These are phyloP conservation scores for Caenorhabditis sp. DNA, from an alignment of 2,888 invertebrate species.

Conservation along the genomic window DNA sequence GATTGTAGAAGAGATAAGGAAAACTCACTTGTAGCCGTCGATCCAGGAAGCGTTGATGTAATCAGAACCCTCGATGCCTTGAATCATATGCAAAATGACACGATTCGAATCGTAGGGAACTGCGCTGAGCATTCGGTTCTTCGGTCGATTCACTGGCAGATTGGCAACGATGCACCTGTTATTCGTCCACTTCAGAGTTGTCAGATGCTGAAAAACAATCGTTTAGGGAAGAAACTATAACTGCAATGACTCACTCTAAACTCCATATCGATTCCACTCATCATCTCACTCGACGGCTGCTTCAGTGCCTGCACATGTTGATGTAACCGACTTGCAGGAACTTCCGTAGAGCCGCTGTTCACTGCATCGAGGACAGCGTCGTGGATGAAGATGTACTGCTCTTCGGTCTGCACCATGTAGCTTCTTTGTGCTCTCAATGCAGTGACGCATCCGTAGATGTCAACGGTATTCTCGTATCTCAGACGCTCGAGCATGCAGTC, in stretches of 20 bases:
- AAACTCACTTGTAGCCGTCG: constrained; percentile 87
- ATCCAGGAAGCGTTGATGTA: constrained; percentile 99
- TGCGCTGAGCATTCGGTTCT: constrained; percentile 98
- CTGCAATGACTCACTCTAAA: constrained; percentile 39
- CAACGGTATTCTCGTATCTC: constrained; percentile 97
- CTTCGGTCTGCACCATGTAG: constrained; percentile 93
- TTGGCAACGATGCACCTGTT: constrained; percentile 96
- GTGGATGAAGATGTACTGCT: constrained; percentile 97
- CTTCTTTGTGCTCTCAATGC: constrained; percentile 97
- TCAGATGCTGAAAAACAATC: constrained; percentile 88
- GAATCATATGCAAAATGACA: constrained; percentile 68
- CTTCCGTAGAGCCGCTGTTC: constrained; percentile 95
- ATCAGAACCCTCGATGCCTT: constrained; percentile 87
- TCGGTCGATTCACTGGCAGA: constrained; percentile 96
- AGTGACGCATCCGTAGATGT: constrained; percentile 99
- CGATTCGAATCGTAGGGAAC: constrained; percentile 95
- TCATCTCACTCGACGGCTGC: constrained; percentile 89
- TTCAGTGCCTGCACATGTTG: constrained; percentile 96
- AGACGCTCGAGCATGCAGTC: constrained; percentile 99
- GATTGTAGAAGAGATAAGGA: background rate
- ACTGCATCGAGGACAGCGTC: constrained; percentile 98
- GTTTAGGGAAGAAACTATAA: background rate
- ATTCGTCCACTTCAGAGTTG: constrained; percentile 94
- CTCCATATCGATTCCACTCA: constrained; percentile 70
- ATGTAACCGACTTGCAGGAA: constrained; percentile 93